These are phyloP conservation scores for Acheta domesticus DNA, from an alignment of 2,888 invertebrate genomes.

Conservation along the genomic window DNA sequence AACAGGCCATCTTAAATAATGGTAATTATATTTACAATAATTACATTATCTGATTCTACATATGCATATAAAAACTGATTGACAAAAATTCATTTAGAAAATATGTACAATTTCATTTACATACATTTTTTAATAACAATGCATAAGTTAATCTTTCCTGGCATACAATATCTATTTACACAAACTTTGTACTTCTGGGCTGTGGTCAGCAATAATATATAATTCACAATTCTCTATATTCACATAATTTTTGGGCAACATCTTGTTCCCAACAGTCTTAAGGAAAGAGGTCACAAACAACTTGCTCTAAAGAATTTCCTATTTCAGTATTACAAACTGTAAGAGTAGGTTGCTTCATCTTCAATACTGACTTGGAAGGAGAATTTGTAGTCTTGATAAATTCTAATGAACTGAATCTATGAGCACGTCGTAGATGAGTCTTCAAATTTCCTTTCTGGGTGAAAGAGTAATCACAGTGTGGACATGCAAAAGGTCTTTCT, in stretches of 20 bases:
- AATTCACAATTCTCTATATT: no score
- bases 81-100: no score
- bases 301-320: constrained; percentile 33
- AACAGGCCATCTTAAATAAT: neutral
- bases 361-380: neutral
- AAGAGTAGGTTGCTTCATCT: neutral
- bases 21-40: neutral
- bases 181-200: no score
- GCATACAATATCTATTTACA: no score
- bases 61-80: no score
- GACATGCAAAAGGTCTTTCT: constrained; percentile 56
- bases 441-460: constrained; percentile 59
- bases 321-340: neutral
- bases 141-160: no score
- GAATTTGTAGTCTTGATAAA: neutral
- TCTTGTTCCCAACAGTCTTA: constrained; percentile 20
- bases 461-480: constrained; percentile 58
- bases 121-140: no score
- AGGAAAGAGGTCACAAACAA: constrained; percentile 38
- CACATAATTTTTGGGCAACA: no score
- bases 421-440: constrained; percentile 57
- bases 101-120: no score
- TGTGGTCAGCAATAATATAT: no score
- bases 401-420: constrained; percentile 40
- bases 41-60: neutral